Evolutionary conservation across 1,140 invertebrate species (phyloP).

Genomic region (Parapsyche elsis): DNA sequence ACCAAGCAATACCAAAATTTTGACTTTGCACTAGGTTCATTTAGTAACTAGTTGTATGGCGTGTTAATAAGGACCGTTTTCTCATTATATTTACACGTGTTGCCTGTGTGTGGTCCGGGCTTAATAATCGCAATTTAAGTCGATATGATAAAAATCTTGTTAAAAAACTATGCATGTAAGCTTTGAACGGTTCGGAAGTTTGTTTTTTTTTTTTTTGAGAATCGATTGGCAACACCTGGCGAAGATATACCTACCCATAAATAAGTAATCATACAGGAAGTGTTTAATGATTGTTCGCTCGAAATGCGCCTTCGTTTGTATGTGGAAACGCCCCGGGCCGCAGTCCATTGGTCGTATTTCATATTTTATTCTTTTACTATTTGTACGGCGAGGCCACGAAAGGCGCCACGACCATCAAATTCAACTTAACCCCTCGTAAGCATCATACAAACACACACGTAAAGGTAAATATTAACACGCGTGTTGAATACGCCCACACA

Average conservation of each 20-base stretch:
- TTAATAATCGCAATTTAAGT: too few species aligned
- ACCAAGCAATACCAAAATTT: too few species aligned
- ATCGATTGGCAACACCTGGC: slow-evolving; percentile 38
- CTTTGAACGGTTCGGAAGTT: too few species aligned
- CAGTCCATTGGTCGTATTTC: slow-evolving; percentile 44
- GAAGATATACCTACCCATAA: slow-evolving; percentile 51
- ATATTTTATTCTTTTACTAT: slow-evolving; percentile 43
- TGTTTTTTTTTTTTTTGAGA: not conserved
- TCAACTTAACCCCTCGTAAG: slow-evolving; percentile 13
- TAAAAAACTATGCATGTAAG: too few species aligned
- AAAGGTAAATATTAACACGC: too few species aligned
- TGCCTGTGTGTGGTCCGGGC: too few species aligned
- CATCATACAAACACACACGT: not conserved
- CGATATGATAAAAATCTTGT: too few species aligned
- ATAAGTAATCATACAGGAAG: slow-evolving; percentile 56
- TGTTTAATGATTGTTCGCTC: slow-evolving; percentile 54
- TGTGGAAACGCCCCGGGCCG: slow-evolving; percentile 45
- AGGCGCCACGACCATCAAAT: slow-evolving; percentile 37
- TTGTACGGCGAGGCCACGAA: slow-evolving; percentile 23
- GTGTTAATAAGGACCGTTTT: too few species aligned
- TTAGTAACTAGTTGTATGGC: too few species aligned
- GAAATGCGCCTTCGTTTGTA: slow-evolving; percentile 46
- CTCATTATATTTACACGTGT: too few species aligned
- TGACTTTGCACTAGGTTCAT: too few species aligned
- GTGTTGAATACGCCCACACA: too few species aligned